Evolutionary conservation across 2,888 invertebrate species (phyloP).

Genomic region (Cerastis rubricosa): DNA sequence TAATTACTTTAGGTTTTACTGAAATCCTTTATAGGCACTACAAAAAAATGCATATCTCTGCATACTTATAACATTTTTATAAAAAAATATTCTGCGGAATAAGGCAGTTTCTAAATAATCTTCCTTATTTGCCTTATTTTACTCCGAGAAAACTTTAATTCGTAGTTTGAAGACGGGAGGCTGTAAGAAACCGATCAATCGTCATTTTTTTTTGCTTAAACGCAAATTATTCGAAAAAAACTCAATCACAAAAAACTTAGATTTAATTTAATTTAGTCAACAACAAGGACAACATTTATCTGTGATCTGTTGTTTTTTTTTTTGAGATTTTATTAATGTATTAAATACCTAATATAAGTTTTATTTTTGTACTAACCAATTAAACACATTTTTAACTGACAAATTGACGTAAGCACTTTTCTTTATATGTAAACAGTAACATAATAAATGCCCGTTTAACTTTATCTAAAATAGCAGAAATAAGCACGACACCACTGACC

Average conservation of each 20-base stretch:
- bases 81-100: neutral
- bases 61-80: neutral
- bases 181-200: neutral
- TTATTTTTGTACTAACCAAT: constrained; percentile 41
- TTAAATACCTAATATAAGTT: constrained; percentile 28
- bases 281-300: constrained; percentile 46
- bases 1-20: constrained; percentile 23
- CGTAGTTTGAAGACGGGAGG: constrained; percentile 18
- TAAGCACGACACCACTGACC: neutral
- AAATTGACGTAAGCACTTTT: constrained; percentile 25
- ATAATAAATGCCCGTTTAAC: neutral
- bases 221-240: neutral
- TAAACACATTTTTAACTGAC: constrained; percentile 18
- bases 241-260: neutral
- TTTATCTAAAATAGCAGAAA: neutral
- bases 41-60: neutral
- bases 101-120: neutral
- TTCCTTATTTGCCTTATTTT: neutral
- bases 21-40: neutral
- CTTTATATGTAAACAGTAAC: neutral
- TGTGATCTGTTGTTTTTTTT: constrained; percentile 70
- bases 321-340: constrained; percentile 58
- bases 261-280: constrained; percentile 11
- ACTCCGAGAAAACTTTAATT: neutral
- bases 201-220: neutral